Evolutionary conservation across 2,113 vertebrate genomes (phyloP).

Genomic region (Isichthys henryi): DNA sequence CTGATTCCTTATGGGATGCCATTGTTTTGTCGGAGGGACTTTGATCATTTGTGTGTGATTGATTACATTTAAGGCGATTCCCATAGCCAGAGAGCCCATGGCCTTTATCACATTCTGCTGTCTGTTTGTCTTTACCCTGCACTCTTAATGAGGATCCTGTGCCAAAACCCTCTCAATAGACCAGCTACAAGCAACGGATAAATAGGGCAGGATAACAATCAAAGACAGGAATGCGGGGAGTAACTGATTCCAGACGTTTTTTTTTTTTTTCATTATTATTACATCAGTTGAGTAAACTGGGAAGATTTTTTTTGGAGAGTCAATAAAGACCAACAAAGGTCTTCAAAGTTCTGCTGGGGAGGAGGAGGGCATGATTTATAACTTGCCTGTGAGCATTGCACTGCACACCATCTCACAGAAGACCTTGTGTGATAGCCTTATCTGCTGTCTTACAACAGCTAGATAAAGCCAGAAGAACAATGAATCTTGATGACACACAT

Average conservation of each 20-base stretch:
- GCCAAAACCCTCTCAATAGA: background rate
- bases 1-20: background rate
- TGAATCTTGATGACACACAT: background rate
- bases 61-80: constrained; percentile 5
- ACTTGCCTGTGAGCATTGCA: background rate
- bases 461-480: constrained; percentile 3
- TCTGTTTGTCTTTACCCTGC: background rate
- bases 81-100: background rate
- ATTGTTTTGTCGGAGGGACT: background rate
- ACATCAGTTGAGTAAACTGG: constrained; percentile 13
- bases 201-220: constrained; percentile 19
- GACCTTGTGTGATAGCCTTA: background rate
- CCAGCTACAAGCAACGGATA: background rate
- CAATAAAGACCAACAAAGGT: constrained; percentile 17
- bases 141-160: background rate
- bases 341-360: background rate
- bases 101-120: background rate
- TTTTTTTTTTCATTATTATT: constrained; percentile 11
- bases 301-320: constrained; percentile 15
- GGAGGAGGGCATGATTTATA: constrained; percentile 1
- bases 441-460: background rate
- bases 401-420: background rate
- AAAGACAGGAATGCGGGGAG: constrained; percentile 8
- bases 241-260: constrained; percentile 19
- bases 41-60: background rate